phyloP scores from a whole-genome alignment of 2,888 invertebrate species.

The Hydropsyche betteni region DNA sequence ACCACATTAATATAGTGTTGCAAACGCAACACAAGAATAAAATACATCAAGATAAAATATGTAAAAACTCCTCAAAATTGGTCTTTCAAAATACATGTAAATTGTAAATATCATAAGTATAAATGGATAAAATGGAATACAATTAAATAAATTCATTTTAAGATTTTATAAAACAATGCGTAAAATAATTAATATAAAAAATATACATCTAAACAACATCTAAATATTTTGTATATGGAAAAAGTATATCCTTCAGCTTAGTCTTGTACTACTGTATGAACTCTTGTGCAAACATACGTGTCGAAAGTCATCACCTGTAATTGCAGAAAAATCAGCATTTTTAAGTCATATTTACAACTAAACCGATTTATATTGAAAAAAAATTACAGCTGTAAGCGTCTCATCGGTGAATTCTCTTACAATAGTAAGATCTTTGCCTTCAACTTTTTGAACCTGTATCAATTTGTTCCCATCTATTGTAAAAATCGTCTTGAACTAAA shows the following conservation, averaged over 20 bases:
- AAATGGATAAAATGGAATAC: too few species aligned
- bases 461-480: slow-evolving; percentile 83
- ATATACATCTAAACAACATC: too few species aligned
- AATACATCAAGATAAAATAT: too few species aligned
- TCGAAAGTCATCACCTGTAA: slow-evolving; percentile 77
- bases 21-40: too few species aligned
- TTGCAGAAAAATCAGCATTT: slow-evolving; percentile 17
- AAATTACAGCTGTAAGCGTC: slow-evolving; percentile 78
- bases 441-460: slow-evolving; percentile 82
- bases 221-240: not conserved
- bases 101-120: too few species aligned
- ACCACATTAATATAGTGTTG: too few species aligned
- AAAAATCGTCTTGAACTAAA: slow-evolving; percentile 71
- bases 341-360: not conserved
- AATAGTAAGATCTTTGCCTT: slow-evolving; percentile 74
- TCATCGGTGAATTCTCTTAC: slow-evolving; percentile 78
- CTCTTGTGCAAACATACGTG: slow-evolving; percentile 76
- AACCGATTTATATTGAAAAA: slow-evolving; percentile 25
- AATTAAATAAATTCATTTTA: too few species aligned
- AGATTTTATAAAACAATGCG: not conserved
- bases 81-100: too few species aligned
- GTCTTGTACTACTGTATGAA: slow-evolving; percentile 68
- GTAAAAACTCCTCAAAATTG: too few species aligned
- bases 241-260: not conserved
- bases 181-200: too few species aligned